A percentile compares a stretch with the other conserved stretches of the same genome.
phyloP scores from a whole-genome alignment of 2,113 vertebrate genomes.

The Girardinichthys multiradiatus region DNA sequence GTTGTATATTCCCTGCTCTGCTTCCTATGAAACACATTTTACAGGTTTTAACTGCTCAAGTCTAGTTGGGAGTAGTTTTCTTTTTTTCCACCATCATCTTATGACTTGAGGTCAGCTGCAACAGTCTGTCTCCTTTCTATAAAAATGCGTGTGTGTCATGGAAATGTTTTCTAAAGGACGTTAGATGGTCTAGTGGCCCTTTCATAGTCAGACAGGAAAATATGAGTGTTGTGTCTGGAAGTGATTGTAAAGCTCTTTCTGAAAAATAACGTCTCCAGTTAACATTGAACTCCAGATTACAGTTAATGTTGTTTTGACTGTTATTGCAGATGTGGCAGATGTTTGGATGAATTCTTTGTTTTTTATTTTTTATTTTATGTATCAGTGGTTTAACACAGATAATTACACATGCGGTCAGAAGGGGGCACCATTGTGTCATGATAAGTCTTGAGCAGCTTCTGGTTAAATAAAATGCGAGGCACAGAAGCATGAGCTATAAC shows the following conservation, averaged over 20 bases:
- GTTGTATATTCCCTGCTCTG: not conserved
- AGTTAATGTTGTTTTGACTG: not conserved
- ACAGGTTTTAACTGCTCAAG: not conserved
- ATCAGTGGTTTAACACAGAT: not conserved
- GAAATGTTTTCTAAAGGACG: slow-evolving; percentile 29
- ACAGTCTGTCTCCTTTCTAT: not conserved
- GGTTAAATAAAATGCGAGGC: not conserved
- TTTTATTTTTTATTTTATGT: not conserved
- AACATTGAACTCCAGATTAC: not conserved
- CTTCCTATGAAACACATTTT: no score
- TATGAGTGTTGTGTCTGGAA: slow-evolving; percentile 13
- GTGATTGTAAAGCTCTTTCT: not conserved
- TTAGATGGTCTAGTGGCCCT: not conserved
- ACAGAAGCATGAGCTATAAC: not conserved
- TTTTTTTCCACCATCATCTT: slow-evolving; percentile 1
- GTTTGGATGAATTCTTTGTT: not conserved
- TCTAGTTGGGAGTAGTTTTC: not conserved
- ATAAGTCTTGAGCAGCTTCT: not conserved
- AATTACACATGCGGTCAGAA: slow-evolving; percentile 28
- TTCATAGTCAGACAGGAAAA: slow-evolving; percentile 31
- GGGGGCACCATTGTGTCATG: slow-evolving; percentile 31
- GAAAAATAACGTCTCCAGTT: not conserved
- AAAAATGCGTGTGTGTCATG: slow-evolving; percentile 16
- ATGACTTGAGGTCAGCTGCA: not conserved
- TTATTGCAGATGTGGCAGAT: not conserved